These are phyloP conservation scores for Crepidodera aurea DNA, from an alignment of 2,888 invertebrate genomes.

Conservation along the genomic window DNA sequence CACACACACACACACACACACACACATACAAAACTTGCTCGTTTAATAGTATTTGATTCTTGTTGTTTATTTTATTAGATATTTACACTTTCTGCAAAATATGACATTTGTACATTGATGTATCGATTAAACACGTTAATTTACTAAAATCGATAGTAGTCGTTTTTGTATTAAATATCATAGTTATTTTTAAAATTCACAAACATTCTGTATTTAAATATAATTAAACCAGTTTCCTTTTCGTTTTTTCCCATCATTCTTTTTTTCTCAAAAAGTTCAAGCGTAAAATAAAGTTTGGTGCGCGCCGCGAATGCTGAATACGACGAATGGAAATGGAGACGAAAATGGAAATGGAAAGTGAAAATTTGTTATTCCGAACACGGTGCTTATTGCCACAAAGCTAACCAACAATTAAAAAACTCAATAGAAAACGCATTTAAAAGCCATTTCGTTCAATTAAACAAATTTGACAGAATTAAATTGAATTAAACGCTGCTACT, in stretches of 20 bases:
- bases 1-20: too few species aligned
- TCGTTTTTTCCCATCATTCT: background rate
- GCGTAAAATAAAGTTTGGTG: slow-evolving; percentile 10
- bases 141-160: too few species aligned
- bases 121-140: too few species aligned
- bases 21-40: too few species aligned
- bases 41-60: too few species aligned
- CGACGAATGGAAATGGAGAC: background rate
- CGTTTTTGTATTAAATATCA: too few species aligned
- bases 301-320: background rate
- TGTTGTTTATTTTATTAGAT: too few species aligned
- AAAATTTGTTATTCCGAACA: slow-evolving; percentile 33
- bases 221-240: background rate
- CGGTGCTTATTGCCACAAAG: slow-evolving; percentile 25
- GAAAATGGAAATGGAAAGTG: slow-evolving; percentile 13
- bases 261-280: background rate
- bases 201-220: too few species aligned
- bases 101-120: too few species aligned
- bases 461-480: slow-evolving; percentile 50
- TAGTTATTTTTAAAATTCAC: too few species aligned
- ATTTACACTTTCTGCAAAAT: too few species aligned
- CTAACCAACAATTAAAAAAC: slow-evolving; percentile 41
- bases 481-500: slow-evolving; percentile 47
- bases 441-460: slow-evolving; percentile 52
- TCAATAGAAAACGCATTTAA: slow-evolving; percentile 48